These are phyloP conservation scores for Ciconia nigra DNA, from an alignment of 2,797 vertebrate species.

Conservation along the genomic window DNA sequence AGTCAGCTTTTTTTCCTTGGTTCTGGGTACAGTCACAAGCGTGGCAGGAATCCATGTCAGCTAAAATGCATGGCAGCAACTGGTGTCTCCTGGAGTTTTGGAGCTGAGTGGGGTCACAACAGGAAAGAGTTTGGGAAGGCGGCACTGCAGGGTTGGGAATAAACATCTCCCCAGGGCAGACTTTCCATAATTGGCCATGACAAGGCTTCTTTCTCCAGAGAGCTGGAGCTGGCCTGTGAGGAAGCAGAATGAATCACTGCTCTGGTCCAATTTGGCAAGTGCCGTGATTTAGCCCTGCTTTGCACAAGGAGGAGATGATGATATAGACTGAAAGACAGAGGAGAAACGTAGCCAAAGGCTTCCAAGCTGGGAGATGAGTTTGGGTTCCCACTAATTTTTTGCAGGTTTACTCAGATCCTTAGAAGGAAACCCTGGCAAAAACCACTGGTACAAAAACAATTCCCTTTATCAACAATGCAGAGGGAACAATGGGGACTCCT, in stretches of 20 bases:
- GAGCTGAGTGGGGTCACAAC: slow-evolving; percentile 4
- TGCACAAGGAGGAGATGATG: not conserved
- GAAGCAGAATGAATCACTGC: slow-evolving; percentile 45
- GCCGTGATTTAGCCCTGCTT: not conserved
- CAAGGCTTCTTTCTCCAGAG: slow-evolving; percentile 45
- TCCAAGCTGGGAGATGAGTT: slow-evolving; percentile 1
- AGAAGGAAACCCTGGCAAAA: slow-evolving; percentile 51
- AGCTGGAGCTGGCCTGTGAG: not conserved
- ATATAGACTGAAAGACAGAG: slow-evolving; percentile 31
- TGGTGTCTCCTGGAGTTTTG: not conserved
- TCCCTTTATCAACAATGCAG: slow-evolving; percentile 21
- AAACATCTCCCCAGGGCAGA: slow-evolving; percentile 52
- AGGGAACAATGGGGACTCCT: slow-evolving; percentile 25
- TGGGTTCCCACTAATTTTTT: slow-evolving; percentile 23
- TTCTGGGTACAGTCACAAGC: slow-evolving; percentile 44
- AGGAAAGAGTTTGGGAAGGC: slow-evolving; percentile 31
- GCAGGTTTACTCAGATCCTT: slow-evolving; percentile 32
- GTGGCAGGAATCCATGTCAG: slow-evolving; percentile 12
- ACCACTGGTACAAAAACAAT: not conserved
- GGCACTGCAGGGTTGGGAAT: not conserved
- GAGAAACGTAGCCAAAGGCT: slow-evolving; percentile 23
- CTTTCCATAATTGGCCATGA: slow-evolving; percentile 62
- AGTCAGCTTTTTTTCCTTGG: not conserved
- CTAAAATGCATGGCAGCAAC: slow-evolving; percentile 16
- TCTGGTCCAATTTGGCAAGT: slow-evolving; percentile 11